Evolutionary conservation across 1,140 invertebrate genomes (phyloP), one percentile per base, ranked within the genome.

Genomic region (Trypoxylus dichotomus): DNA sequence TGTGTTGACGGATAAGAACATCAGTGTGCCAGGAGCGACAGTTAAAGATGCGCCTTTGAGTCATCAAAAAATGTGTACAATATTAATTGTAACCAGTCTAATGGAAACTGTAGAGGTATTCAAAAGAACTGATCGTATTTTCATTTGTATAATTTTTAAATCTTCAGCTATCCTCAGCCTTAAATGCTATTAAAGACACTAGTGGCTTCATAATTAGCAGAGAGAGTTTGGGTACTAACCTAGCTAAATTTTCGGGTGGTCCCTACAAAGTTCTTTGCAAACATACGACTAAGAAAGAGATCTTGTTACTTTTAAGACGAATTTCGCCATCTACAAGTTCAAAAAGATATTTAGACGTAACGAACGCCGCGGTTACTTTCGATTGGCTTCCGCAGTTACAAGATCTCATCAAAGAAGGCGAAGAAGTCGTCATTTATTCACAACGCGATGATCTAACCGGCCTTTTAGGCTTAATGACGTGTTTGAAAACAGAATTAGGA

Each of bases 401-500:
- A 83, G 87, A 88, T 71, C 86, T 88, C 13, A 81, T 91, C 1
- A 89, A 91, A 79, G 88, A 89, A 80, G 86, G 87, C 3, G 87
- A 89, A 71, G 84, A 88, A 71, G 80, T 92, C 21, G 83, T 93
- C 6, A 81, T 93, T 0, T 90, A 91, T 58, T 86, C 88, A 8
- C 89, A 92, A 85, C n/a, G n/a, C n/a, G 89, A 90, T 79, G 91
- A 92, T 77, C 85, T 90, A 1, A 94, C 90, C 86, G 97, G 97
- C 32, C 87, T 97, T 19, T 82, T 98, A 21, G 97, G 97, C 15
- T 86, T 98, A n/a, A 89, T 92, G 0, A 94, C 94, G 71, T 95
- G 93, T 82, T 80, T 95, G 1, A 86, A 91, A 77, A 91, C 88
- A 82, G 94, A 95, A 82, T 90, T 91, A 8, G 90, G 91, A 77